These are phyloP conservation scores for Mus minutoides DNA, from an alignment of 2,797 vertebrate species.

Conservation along the genomic window DNA sequence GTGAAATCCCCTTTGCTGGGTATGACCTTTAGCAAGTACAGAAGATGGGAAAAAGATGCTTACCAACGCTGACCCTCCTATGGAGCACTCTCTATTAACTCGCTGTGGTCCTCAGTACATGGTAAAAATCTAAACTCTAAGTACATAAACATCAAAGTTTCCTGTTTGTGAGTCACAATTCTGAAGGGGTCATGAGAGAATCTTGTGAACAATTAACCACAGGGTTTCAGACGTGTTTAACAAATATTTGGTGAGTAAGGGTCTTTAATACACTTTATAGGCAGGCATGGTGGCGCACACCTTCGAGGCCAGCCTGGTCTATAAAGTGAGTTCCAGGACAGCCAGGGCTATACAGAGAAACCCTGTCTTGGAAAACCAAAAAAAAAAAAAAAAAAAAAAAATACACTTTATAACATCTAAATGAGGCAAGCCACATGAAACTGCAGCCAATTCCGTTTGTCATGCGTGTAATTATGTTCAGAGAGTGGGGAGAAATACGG, in stretches of 20 bases:
- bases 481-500: not conserved
- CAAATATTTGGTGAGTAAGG: not conserved
- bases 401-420: not conserved
- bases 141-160: not conserved
- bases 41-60: conserved; percentile 17
- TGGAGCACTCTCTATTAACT: conserved; percentile 46
- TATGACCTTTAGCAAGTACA: conserved; percentile 63
- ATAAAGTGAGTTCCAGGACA: no score
- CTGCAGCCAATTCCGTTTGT: not conserved
- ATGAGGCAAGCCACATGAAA: not conserved
- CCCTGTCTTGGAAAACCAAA: no score
- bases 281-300: no score
- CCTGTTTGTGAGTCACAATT: not conserved
- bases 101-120: not conserved
- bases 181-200: not conserved
- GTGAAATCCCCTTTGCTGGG: conserved; percentile 68
- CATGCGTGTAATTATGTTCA: not conserved
- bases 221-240: not conserved
- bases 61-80: conserved; percentile 25
- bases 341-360: no score
- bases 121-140: not conserved
- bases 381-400: no score
- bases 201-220: not conserved
- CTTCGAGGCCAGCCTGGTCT: no score
- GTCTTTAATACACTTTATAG: not conserved